phyloP scores from a whole-genome alignment of 2,113 vertebrate species.

The Cichladusa arquata region DNA sequence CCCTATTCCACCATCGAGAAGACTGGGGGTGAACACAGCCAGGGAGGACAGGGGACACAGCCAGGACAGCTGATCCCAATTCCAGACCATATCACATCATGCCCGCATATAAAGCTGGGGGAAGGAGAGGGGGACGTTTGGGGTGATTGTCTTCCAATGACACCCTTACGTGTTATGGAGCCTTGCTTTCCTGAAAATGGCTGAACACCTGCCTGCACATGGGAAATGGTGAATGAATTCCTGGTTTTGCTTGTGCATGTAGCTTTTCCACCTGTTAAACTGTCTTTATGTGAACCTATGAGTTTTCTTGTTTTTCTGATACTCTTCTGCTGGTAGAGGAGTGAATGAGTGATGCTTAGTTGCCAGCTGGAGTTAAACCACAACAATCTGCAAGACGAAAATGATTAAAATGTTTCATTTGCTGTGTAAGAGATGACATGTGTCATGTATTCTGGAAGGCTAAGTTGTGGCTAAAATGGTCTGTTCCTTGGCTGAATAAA shows the following conservation, averaged over 20 bases:
- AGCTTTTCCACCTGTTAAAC: background rate
- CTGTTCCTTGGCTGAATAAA: background rate
- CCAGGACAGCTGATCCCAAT: background rate
- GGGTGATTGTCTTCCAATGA: background rate
- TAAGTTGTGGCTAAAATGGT: background rate
- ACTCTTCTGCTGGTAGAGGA: background rate
- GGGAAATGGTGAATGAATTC: background rate
- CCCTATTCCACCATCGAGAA: accelerated
- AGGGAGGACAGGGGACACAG: background rate
- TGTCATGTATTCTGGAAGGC: background rate
- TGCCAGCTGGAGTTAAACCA: background rate
- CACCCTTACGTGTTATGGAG: accelerated
- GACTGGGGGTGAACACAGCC: background rate
- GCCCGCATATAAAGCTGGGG: background rate
- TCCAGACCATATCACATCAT: background rate
- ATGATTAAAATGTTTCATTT: background rate
- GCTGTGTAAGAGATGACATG: background rate
- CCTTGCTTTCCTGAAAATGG: background rate
- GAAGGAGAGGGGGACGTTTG: background rate
- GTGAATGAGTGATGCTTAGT: background rate
- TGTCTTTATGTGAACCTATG: background rate
- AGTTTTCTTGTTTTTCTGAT: background rate
- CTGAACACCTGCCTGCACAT: background rate
- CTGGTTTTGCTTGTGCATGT: background rate
- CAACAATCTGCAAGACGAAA: background rate